phyloP scores from a whole-genome alignment of 2,113 vertebrate genomes.

The Natator depressus region DNA sequence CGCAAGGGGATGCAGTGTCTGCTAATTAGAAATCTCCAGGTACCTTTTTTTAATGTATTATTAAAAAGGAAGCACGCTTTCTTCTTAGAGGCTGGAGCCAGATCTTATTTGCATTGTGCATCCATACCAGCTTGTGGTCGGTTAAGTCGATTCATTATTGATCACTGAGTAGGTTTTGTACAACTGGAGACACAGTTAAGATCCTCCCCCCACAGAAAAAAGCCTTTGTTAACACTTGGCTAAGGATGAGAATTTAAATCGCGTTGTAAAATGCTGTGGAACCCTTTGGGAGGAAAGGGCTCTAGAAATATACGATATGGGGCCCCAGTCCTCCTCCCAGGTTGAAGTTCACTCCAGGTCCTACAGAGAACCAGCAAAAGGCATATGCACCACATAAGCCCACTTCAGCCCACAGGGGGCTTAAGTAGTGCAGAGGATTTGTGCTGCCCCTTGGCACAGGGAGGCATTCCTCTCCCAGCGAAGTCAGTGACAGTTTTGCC shows the following conservation, averaged over 20 bases:
- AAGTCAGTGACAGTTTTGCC: background rate
- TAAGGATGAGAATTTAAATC: background rate
- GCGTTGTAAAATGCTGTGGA: background rate
- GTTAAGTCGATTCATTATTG: slow-evolving; percentile 48
- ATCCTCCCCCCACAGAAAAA: background rate
- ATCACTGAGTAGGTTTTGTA: slow-evolving; percentile 1
- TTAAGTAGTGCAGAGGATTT: background rate
- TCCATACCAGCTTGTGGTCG: background rate
- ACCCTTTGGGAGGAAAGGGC: background rate
- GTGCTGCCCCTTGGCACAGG: background rate
- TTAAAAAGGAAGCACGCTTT: background rate
- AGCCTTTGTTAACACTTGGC: background rate
- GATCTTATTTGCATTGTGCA: background rate
- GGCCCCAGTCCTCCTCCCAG: background rate
- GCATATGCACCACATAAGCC: background rate
- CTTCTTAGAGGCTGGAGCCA: background rate
- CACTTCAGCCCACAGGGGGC: background rate
- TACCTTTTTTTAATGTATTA: background rate
- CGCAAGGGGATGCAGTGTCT: background rate
- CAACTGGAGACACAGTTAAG: slow-evolving; percentile 38
- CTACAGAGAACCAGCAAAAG: background rate
- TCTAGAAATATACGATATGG: background rate
- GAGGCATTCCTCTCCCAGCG: background rate
- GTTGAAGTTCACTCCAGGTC: background rate
- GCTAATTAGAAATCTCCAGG: background rate